Conservation (phyloP, 2,113 vertebrate genomes). For the Ginglymostoma cirratum region DNA sequence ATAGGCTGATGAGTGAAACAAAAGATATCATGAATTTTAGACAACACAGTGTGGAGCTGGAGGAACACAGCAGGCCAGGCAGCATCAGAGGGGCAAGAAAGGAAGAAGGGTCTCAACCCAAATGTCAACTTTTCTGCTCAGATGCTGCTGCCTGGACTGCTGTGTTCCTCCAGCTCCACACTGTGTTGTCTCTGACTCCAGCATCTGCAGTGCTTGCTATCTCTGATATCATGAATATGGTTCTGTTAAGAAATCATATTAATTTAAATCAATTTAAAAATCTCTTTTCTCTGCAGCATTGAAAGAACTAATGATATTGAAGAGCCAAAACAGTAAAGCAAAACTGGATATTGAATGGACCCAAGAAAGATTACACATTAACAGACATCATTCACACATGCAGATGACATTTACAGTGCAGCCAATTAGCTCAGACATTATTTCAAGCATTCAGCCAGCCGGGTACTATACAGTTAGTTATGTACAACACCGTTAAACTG, state of each 20-base stretch:
- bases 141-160: too few relatives aligned
- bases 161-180: too few relatives aligned
- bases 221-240: too few relatives aligned
- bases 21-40: background rate
- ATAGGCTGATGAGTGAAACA: background rate
- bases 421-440: background rate
- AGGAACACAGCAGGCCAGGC: too few relatives aligned
- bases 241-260: background rate
- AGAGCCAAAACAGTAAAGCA: background rate
- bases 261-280: background rate
- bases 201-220: too few relatives aligned
- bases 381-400: background rate
- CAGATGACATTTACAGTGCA: background rate
- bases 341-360: background rate
- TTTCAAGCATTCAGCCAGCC: background rate
- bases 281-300: background rate
- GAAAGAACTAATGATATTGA: background rate
- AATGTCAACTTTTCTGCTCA: too few relatives aligned
- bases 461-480: background rate
- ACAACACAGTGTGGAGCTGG: too few relatives aligned
- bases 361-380: background rate
- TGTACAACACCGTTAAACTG: background rate
- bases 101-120: too few relatives aligned
- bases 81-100: too few relatives aligned
- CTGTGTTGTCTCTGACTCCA: too few relatives aligned